Evolutionary conservation across 1,140 invertebrate species (phyloP), one percentile per base, ranked within the genome.

Genomic region (Steinernema khuongi): DNA sequence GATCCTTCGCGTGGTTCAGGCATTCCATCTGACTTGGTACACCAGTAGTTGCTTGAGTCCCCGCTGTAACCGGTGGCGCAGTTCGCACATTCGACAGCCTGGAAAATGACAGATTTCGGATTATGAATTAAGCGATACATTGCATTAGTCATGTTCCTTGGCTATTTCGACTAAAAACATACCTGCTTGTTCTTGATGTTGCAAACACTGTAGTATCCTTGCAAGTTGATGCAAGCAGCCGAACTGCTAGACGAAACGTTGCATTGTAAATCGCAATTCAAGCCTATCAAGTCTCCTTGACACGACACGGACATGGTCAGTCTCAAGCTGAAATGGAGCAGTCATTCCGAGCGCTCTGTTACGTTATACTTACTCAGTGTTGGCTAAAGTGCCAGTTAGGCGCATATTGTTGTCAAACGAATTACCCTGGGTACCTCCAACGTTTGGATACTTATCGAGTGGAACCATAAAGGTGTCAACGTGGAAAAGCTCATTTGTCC

Each of bases 201-300:
- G 22, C 50, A 60, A 11, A 60, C 50, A 26, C 50, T 60, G 50
- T 14, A 60, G 50, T 14, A 60, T 7, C 50, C 50, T 7, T 22
- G 50, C 4, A 14, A 22, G 19, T 60, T 26, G 11, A 4, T 14
- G 50, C 50, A 60, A 60, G 26, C 50, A 22, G 50, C 11, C 14
- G 14, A n/a, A 4, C 19, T 26, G 11, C 22, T 4, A 14, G 50
- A 7, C 50, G 50, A n/a, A 26, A 4, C 26, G 50, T 60, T 60
- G 50, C 50, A 60, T n/a, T 22, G 14, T 22, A 60, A 60, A 60
- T 60, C 50, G 50, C 50, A 60, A 22, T 60, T 60, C 26, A n/a
- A 14, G 14, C 50, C 50, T 7, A 60, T 11, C 4, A 60, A 22
- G 19, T 60, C 50, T 4, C 50, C 50, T 14, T 7, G 4, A 22